Evolutionary conservation across 92 coral and sea anemone genomes (phyloP).

Genomic region (Blastomussa wellsi): DNA sequence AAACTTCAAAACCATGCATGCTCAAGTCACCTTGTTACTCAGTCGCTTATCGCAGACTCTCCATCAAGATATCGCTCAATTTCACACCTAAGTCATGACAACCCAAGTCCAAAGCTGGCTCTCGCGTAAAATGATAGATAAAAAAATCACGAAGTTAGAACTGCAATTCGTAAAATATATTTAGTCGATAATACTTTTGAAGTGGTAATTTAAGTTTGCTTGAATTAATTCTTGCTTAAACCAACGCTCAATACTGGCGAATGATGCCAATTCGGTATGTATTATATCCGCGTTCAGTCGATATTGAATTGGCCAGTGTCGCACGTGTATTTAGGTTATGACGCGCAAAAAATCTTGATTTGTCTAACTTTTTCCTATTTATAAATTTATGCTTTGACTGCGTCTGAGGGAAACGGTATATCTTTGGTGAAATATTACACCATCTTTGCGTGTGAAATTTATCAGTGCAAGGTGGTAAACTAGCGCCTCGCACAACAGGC

Average conservation of each 20-base stretch:
- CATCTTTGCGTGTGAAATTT: constrained; percentile 41
- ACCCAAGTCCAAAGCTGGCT: constrained; percentile 33
- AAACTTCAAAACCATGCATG: constrained; percentile 20
- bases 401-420: constrained; percentile 41
- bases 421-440: constrained; percentile 41
- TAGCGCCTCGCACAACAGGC: constrained; percentile 43
- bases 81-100: constrained; percentile 36
- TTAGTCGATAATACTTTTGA: constrained; percentile 13
- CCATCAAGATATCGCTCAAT: constrained; percentile 41
- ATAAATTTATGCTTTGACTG: constrained; percentile 41
- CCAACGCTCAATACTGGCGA: constrained; percentile 35
- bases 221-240: constrained; percentile 34
- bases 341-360: constrained; percentile 36
- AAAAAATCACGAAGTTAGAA: constrained; percentile 15
- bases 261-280: constrained; percentile 44
- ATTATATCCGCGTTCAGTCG: constrained; percentile 33
- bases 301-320: constrained; percentile 33
- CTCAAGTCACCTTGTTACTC: constrained; percentile 33
- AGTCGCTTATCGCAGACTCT: constrained; percentile 34
- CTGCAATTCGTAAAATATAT: not conserved
- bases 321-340: constrained; percentile 42
- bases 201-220: constrained; percentile 23
- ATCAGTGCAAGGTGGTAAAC: constrained; percentile 46
- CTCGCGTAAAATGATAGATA: constrained; percentile 22
- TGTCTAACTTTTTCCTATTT: constrained; percentile 41